Conservation (phyloP, 1,140 invertebrate genomes). For the Stenopsyche tienmushanensis region DNA sequence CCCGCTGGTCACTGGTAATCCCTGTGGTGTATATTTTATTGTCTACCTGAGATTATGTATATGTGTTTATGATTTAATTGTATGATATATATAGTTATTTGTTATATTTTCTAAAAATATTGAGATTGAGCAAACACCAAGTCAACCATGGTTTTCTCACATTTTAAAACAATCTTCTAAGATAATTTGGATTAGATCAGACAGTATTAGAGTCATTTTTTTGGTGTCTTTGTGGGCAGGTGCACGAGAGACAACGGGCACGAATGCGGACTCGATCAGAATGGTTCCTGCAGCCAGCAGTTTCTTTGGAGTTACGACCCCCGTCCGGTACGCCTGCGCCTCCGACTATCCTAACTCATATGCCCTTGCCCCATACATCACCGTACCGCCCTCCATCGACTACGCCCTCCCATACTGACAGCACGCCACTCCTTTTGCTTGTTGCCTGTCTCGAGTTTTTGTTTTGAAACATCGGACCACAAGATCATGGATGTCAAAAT, state of each 20-base stretch:
- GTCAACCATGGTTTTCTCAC: too few species aligned
- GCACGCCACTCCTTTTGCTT: slow-evolving; percentile 54
- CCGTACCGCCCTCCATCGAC: slow-evolving; percentile 23
- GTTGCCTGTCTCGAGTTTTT: slow-evolving; percentile 58
- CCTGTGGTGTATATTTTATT: too few species aligned
- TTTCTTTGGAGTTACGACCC: slow-evolving; percentile 57
- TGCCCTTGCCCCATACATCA: slow-evolving; percentile 11
- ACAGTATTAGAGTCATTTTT: too few species aligned
- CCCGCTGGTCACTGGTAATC: too few species aligned
- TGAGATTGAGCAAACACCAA: too few species aligned
- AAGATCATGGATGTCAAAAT: neutral
- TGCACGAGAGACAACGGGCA: slow-evolving; percentile 90
- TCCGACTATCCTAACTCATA: slow-evolving; percentile 35
- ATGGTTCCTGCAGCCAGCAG: slow-evolving; percentile 85
- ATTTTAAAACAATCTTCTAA: too few species aligned
- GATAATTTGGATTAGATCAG: too few species aligned
- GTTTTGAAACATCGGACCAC: slow-evolving; percentile 46
- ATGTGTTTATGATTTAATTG: too few species aligned
- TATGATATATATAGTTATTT: too few species aligned
- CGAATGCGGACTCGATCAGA: slow-evolving; percentile 91
- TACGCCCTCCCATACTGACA: slow-evolving; percentile 44
- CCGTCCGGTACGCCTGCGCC: slow-evolving; percentile 51
- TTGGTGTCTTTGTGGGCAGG: slow-evolving; percentile 57
- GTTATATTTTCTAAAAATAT: too few species aligned
- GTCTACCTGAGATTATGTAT: too few species aligned